phyloP scores from a whole-genome alignment of 2,797 vertebrate genomes.

The Chelmon rostratus region DNA sequence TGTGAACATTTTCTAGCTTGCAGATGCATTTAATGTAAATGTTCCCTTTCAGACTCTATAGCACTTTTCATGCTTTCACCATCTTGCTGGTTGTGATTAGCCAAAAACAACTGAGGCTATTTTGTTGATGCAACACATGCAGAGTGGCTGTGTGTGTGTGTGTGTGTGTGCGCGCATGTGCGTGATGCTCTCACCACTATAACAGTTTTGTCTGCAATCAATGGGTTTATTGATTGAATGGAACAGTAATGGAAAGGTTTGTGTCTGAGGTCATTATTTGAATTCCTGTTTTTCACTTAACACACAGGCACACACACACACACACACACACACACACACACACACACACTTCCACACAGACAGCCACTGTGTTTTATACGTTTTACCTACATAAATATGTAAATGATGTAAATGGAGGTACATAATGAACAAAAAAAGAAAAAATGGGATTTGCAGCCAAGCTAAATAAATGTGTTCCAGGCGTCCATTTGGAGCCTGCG shows the following conservation, averaged over 20 bases:
- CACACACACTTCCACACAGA: neutral
- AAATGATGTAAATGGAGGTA: neutral
- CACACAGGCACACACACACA: neutral
- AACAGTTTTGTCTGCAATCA: slow-evolving; percentile 24
- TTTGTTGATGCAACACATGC: slow-evolving; percentile 21
- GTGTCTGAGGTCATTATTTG: slow-evolving; percentile 6
- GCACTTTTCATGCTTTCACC: neutral
- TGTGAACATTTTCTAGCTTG: too few species aligned
- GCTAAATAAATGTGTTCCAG: slow-evolving; percentile 7
- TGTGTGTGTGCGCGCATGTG: slow-evolving; percentile 4
- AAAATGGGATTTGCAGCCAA: neutral
- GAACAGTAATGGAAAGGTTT: slow-evolving; percentile 36
- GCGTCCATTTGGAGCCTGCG: slow-evolving; percentile 1
- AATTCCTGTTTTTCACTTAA: slow-evolving; percentile 1
- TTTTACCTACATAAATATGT: slow-evolving; percentile 3
- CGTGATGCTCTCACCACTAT: neutral
- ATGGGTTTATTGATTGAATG: slow-evolving; percentile 35
- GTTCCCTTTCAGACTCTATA: slow-evolving; percentile 6
- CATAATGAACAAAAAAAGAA: neutral
- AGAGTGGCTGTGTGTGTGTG: neutral
- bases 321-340: neutral
- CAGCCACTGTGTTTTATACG: neutral
- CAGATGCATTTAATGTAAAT: too few species aligned
- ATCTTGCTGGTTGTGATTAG: neutral
- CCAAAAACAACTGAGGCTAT: slow-evolving; percentile 9